Base-by-base conservation (phyloP, 2,888 invertebrate genomes). In the Gymnoscelis rufifasciata region DNA sequence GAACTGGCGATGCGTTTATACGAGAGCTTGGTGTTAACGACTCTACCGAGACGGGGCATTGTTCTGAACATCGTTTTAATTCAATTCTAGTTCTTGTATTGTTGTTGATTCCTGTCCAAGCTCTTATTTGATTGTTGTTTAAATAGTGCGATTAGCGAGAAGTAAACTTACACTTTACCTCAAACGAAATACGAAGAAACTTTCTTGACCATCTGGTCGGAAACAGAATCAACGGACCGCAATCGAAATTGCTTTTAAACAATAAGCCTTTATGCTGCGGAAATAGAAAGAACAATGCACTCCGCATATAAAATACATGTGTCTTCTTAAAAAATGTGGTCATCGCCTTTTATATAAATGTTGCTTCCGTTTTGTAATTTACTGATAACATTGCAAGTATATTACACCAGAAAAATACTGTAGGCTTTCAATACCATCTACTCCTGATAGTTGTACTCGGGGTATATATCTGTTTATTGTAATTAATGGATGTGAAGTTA, bases 271-370 rank as follows among this genome's bases (percentile, higher is more conserved):
- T 46, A 45, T 52, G 49, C 47, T 53, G 40, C 33, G 33, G 12
- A 38, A 44, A 42, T 46, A 42, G 42, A 38, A 41, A 45, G 51
- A 51, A 56, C 57, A 52, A 58, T 52, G 52, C 49, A 47, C 43
- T 48, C 35, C 19, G 40, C 37, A 13, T 47, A 42, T 42, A 38
- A 46, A 54, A 51, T 43, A 45, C 11, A 36, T 45, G 42, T 52
- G 48, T 49, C 52, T 40, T 52, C 48, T 30, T 39, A 33, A 3
- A 33, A 28, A 27, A 39, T 51, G 45, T 48, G 45, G 38, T 41
- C 52, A 49, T 42, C 31, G 35, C 42, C 26, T 38, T 36, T 23
- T 28, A 39, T 36, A 52, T 30, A 3, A 19, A 29, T 7, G 11
- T 28, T 40, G 29, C 38, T 35, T 24, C 37, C 40, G 26, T 31